Evolutionary conservation across 2,888 invertebrate genomes (phyloP).

Genomic region (Cataglyphis livida): DNA sequence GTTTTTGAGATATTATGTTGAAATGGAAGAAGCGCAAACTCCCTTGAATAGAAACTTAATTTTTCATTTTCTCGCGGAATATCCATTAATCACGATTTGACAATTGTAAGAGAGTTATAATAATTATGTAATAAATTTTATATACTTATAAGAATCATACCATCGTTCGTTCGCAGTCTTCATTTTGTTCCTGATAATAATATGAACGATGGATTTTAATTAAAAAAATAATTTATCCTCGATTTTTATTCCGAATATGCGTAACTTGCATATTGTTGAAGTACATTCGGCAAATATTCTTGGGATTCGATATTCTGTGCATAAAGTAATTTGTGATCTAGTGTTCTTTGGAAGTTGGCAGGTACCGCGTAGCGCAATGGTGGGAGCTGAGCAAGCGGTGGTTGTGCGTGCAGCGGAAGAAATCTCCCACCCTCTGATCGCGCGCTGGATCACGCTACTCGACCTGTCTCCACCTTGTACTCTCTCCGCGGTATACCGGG

Average conservation of each 20-base stretch:
- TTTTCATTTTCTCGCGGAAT: too few species aligned
- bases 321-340: neutral
- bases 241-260: neutral
- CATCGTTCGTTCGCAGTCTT: neutral
- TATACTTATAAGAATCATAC: neutral
- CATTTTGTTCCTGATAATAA: neutral
- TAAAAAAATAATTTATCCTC: neutral
- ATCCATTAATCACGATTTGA: neutral
- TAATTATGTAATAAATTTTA: neutral
- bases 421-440: conserved; percentile 67
- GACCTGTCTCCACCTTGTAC: conserved; percentile 54
- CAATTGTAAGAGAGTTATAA: neutral
- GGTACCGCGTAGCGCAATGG: conserved; percentile 47
- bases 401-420: conserved; percentile 60
- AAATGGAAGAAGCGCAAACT: neutral
- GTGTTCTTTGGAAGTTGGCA: neutral
- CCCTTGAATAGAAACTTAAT: neutral
- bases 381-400: conserved; percentile 73
- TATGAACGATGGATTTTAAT: neutral
- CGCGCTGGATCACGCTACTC: conserved; percentile 36
- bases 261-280: neutral
- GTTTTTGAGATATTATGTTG: neutral
- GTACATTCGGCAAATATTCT: neutral
- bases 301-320: neutral
- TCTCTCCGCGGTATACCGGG: conserved; percentile 35